phyloP scores from a whole-genome alignment of 2,888 invertebrate species.

The Drosophila cyrtoloma region DNA sequence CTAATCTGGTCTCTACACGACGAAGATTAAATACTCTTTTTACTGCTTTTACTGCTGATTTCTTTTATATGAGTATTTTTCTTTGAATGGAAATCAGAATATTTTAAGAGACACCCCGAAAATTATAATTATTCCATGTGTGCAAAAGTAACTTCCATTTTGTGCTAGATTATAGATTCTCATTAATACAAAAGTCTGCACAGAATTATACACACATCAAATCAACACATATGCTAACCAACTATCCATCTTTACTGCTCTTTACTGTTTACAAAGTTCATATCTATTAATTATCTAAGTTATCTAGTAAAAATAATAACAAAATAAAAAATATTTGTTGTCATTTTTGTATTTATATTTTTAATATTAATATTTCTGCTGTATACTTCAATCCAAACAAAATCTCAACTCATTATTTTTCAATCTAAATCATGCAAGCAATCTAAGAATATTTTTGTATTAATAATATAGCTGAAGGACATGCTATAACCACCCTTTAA shows the following conservation, averaged over 20 bases:
- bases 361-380: not conserved
- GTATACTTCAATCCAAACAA: not conserved
- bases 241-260: not conserved
- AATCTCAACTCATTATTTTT: not conserved
- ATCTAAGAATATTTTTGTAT: not conserved
- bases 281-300: not conserved
- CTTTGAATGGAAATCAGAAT: not conserved
- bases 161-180: not conserved
- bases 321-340: not conserved
- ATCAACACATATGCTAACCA: not conserved
- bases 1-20: not conserved
- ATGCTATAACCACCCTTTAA: too few species aligned
- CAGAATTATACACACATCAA: not conserved
- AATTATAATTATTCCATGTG: not conserved
- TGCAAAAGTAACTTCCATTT: not conserved
- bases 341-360: not conserved
- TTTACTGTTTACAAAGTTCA: not conserved
- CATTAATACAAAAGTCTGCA: not conserved
- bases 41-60: not conserved
- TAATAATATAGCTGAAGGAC: not conserved
- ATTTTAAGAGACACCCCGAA: not conserved
- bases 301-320: not conserved
- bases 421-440: not conserved
- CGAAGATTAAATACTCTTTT: conserved; percentile 1
- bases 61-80: not conserved